A percentile compares a stretch with the other conserved stretches of the same genome.
Conservation (phyloP, 1,140 invertebrate species). For the Drosophila mojavensis region DNA sequence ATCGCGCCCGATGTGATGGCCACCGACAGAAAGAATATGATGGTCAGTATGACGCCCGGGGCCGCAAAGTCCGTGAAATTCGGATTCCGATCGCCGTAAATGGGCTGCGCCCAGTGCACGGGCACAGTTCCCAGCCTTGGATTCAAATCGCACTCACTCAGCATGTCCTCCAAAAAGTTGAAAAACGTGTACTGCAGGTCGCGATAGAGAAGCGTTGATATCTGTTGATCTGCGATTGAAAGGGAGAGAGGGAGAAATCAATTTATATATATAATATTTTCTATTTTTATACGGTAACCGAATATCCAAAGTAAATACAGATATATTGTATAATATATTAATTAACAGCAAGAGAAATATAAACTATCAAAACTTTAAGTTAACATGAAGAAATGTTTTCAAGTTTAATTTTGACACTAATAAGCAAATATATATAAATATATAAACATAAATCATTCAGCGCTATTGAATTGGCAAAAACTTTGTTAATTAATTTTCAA, state of each 20-base stretch:
- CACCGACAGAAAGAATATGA: slow-evolving; percentile 97
- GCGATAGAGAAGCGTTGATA: slow-evolving; percentile 91
- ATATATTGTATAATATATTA: too few relatives aligned
- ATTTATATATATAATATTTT: background rate
- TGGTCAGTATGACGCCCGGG: slow-evolving; percentile 96
- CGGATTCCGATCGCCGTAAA: slow-evolving; percentile 93
- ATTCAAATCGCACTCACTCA: slow-evolving; percentile 89
- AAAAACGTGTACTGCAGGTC: slow-evolving; percentile 90
- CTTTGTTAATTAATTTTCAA: too few relatives aligned
- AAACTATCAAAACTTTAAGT: too few relatives aligned
- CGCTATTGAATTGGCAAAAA: too few relatives aligned
- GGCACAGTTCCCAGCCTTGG: slow-evolving; percentile 89
- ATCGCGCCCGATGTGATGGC: slow-evolving; percentile 95
- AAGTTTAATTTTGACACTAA: too few relatives aligned
- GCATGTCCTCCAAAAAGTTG: slow-evolving; percentile 88
- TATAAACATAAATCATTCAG: too few relatives aligned
- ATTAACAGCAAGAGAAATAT: too few relatives aligned
- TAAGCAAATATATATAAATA: too few relatives aligned
- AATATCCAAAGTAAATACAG: too few relatives aligned
- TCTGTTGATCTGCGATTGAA: slow-evolving; percentile 92
- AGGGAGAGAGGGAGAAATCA: background rate
- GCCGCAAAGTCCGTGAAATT: slow-evolving; percentile 98
- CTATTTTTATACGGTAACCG: too few relatives aligned
- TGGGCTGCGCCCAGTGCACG: slow-evolving; percentile 91
- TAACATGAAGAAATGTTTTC: too few relatives aligned